Evolutionary conservation across 1,140 invertebrate species (phyloP).

Genomic region (Brachionus plicatilis): DNA sequence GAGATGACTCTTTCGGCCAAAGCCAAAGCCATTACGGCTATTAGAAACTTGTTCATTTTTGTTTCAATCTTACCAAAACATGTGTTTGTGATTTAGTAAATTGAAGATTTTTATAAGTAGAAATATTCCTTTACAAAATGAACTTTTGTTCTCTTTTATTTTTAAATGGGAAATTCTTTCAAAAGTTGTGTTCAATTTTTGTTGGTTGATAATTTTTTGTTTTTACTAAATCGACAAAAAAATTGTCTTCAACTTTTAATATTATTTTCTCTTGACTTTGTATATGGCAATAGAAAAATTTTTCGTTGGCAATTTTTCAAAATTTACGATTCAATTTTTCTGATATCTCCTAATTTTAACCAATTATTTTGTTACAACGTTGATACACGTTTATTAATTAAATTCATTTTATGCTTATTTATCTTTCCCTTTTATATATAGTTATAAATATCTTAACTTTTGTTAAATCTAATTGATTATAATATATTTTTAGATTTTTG

Average conservation of each 20-base stretch:
- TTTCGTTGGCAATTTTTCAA: not conserved
- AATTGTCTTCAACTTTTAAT: not conserved
- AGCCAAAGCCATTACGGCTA: not conserved
- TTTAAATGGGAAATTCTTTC: conserved; percentile 7
- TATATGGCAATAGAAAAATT: not conserved
- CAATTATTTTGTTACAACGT: not conserved
- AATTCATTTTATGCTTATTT: not conserved
- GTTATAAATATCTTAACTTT: not conserved
- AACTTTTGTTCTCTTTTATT: conserved; percentile 21
- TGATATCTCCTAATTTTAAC: not conserved
- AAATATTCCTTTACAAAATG: not conserved
- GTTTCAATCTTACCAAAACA: not conserved
- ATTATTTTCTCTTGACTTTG: not conserved
- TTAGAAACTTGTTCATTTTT: not conserved
- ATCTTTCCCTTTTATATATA: not conserved
- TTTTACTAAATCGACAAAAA: not conserved
- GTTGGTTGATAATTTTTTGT: not conserved
- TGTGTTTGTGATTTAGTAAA: not conserved
- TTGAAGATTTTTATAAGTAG: not conserved
- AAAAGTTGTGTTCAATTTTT: conserved; percentile 30
- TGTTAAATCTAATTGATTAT: too few relatives aligned
- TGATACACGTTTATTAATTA: not conserved
- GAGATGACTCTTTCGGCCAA: not conserved
- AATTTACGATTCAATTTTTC: not conserved
- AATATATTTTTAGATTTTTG: too few relatives aligned